Conservation (phyloP, 2,797 vertebrate species). For the Ispidina lecontei region DNA sequence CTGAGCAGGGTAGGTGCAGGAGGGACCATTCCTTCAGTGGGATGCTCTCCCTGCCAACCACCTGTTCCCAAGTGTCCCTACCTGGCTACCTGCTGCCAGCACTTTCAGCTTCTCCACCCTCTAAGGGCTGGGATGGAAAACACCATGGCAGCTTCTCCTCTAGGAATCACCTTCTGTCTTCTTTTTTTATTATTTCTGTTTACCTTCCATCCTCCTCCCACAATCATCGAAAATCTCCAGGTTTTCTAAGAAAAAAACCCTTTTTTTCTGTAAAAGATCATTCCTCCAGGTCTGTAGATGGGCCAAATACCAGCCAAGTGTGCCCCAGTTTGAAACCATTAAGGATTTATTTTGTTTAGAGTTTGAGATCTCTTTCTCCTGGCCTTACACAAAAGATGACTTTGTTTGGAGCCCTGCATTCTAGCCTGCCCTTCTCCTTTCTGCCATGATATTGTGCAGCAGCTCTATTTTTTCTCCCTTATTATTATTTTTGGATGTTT, state of each 20-base stretch:
- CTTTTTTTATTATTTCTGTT: no score
- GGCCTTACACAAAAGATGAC: neutral
- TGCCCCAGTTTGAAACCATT: neutral
- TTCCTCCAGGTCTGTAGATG: neutral
- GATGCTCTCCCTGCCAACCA: neutral
- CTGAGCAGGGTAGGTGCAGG: neutral
- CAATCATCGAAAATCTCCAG: neutral
- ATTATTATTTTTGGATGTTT: neutral
- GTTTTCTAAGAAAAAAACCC: neutral
- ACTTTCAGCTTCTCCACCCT: neutral
- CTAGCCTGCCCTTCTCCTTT: neutral
- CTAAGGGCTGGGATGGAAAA: neutral
- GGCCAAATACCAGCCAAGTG: neutral
- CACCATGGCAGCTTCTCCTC: neutral
- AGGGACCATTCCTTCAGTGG: rapidly evolving
- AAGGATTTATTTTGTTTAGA: neutral
- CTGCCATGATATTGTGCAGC: rapidly evolving
- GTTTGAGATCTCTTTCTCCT: neutral
- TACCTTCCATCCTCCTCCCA: neutral
- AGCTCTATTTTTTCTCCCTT: neutral
- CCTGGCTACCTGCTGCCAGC: neutral
- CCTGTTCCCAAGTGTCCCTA: rapidly evolving
- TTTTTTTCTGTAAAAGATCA: neutral
- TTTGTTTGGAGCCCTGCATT: neutral
- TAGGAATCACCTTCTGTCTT: neutral